Evolutionary conservation across 1,140 invertebrate genomes (phyloP).

Genomic region (Drosophila lacertosa): DNA sequence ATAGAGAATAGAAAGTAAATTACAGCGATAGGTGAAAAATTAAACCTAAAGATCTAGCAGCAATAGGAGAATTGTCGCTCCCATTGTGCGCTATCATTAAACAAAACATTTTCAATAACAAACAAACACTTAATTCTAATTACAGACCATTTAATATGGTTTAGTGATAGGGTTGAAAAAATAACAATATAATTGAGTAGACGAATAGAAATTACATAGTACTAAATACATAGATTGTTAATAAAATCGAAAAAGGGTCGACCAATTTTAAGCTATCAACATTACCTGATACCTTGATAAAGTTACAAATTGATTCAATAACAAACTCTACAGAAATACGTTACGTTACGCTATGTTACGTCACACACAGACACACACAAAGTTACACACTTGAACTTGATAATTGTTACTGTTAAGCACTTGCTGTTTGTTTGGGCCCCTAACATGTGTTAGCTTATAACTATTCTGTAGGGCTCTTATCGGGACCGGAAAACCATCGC

Average conservation of each 20-base stretch:
- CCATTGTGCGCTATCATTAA: slow-evolving; percentile 36
- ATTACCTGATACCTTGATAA: slow-evolving; percentile 2
- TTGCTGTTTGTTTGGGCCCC: slow-evolving; percentile 23
- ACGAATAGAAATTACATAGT: slow-evolving; percentile 12
- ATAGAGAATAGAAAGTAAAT: slow-evolving; percentile 28
- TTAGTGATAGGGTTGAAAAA: slow-evolving; percentile 32
- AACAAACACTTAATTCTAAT: slow-evolving; percentile 75
- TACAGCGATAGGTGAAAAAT: slow-evolving; percentile 31
- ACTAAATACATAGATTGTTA: slow-evolving; percentile 33
- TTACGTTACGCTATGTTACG: slow-evolving; percentile 1
- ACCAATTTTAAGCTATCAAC: slow-evolving; percentile 19
- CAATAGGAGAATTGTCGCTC: slow-evolving; percentile 14
- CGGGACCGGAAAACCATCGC: slow-evolving; percentile 31
- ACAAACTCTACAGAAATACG: slow-evolving; percentile 27
- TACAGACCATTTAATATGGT: slow-evolving; percentile 44
- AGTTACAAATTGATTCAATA: slow-evolving; percentile 35
- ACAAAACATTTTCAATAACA: slow-evolving; percentile 75
- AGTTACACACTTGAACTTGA: slow-evolving; percentile 34
- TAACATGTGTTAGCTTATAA: slow-evolving; percentile 31
- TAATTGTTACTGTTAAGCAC: slow-evolving; percentile 25
- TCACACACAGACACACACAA: neutral
- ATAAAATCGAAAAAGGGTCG: slow-evolving; percentile 55
- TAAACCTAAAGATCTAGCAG: slow-evolving; percentile 43
- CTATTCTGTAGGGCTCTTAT: slow-evolving; percentile 16
- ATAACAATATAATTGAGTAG: slow-evolving; percentile 41